Percentiles rank a stretch among this genome's conserved stretches.
Conservation (phyloP, 1,140 invertebrate genomes). For the Pomphorhynchus laevis region DNA sequence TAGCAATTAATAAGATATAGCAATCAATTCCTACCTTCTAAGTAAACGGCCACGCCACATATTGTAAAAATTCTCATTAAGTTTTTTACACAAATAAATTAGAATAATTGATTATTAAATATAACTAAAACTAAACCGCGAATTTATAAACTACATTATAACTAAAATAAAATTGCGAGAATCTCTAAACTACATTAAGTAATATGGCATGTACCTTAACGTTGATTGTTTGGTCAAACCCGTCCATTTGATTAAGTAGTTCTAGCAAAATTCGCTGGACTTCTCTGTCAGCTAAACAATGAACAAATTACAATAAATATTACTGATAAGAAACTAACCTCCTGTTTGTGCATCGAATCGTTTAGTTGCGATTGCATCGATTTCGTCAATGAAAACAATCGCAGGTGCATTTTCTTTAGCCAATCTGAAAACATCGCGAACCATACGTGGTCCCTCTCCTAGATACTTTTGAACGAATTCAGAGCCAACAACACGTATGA, state of each 20-base stretch:
- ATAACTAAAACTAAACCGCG: too few relatives aligned
- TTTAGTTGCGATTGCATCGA: constrained; percentile 90
- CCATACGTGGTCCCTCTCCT: constrained; percentile 92
- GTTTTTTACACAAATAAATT: too few relatives aligned
- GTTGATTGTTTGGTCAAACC: constrained; percentile 96
- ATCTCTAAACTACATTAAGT: not conserved
- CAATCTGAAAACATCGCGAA: constrained; percentile 80
- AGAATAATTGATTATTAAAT: too few relatives aligned
- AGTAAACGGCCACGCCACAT: too few relatives aligned
- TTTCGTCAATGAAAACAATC: constrained; percentile 76
- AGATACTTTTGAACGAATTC: constrained; percentile 98
- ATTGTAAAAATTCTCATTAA: too few relatives aligned
- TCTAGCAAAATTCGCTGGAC: constrained; percentile 89
- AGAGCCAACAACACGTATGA: constrained; percentile 86
- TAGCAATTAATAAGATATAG: too few relatives aligned
- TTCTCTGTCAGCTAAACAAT: constrained; percentile 46
- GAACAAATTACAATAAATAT: not conserved
- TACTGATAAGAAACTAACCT: constrained; percentile 13
- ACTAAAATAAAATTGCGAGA: too few relatives aligned
- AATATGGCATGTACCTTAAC: constrained; percentile 37
- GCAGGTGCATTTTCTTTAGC: constrained; percentile 96
- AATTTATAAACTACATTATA: too few relatives aligned
- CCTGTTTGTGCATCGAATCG: constrained; percentile 93
- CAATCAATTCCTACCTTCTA: too few relatives aligned
- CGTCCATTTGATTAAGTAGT: constrained; percentile 96